Evolutionary conservation across 2,888 invertebrate species (phyloP).

Genomic region (Drosophila kanekoi): DNA sequence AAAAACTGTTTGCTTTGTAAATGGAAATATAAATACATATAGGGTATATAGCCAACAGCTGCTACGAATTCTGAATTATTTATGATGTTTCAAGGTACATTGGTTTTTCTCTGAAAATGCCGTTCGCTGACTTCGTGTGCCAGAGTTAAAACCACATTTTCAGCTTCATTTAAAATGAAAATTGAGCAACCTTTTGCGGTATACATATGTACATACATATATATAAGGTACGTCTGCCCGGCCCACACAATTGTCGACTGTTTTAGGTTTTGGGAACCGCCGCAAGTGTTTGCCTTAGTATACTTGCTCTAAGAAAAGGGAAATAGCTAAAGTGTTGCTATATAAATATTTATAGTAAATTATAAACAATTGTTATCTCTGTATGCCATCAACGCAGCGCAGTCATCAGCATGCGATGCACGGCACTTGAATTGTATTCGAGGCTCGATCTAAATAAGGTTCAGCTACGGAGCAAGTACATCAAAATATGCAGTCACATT

Average conservation of each 20-base stretch:
- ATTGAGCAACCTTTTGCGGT: constrained; percentile 22
- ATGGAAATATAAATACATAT: background rate
- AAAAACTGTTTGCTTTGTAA: background rate
- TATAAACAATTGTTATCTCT: constrained; percentile 70
- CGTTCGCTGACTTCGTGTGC: background rate
- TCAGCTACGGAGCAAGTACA: background rate
- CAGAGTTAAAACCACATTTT: constrained; percentile 7
- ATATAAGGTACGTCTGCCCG: background rate
- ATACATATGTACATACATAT: no score
- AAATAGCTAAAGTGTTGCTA: constrained; percentile 31
- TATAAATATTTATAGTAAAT: constrained; percentile 64
- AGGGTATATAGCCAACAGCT: background rate
- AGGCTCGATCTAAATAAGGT: constrained; percentile 37
- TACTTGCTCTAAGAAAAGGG: background rate
- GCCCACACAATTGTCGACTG: constrained; percentile 8
- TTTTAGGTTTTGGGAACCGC: constrained; percentile 34
- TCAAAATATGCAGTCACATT: constrained; percentile 24
- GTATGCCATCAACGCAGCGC: constrained; percentile 45
- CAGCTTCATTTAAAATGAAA: constrained; percentile 55
- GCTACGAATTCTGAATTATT: constrained; percentile 17
- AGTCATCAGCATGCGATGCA: constrained; percentile 52
- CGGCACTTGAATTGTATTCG: constrained; percentile 31
- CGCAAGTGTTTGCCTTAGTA: constrained; percentile 31
- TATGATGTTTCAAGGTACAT: constrained; percentile 6
- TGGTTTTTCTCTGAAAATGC: background rate